phyloP scores from a whole-genome alignment of 2,113 vertebrate species.

The Rana temporaria region DNA sequence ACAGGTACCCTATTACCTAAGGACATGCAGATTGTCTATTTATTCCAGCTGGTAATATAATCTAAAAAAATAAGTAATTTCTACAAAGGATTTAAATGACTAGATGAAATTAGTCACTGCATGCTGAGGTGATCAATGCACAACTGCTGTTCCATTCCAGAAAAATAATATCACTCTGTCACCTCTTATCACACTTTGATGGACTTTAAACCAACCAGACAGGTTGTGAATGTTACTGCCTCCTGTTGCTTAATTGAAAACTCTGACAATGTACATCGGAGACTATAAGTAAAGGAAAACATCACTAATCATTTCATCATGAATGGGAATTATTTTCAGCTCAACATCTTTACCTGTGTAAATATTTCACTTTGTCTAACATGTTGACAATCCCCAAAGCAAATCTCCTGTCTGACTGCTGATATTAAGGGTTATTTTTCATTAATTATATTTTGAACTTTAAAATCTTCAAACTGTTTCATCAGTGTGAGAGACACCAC shows the following conservation, averaged over 20 bases:
- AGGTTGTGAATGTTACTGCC: constrained; percentile 62
- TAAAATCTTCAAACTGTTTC: constrained; percentile 29
- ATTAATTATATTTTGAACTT: constrained; percentile 55
- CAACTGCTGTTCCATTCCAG: constrained; percentile 50
- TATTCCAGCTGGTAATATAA: constrained; percentile 46
- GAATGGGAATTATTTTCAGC: constrained; percentile 67
- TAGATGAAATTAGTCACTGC: constrained; percentile 48
- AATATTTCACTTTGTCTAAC: constrained; percentile 54
- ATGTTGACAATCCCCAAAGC: constrained; percentile 42
- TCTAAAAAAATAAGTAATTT: constrained; percentile 39
- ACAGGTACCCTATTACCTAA: constrained; percentile 51
- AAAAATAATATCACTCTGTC: constrained; percentile 61
- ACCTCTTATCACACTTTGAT: constrained; percentile 64
- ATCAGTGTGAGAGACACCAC: constrained; percentile 58
- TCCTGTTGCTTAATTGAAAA: constrained; percentile 55
- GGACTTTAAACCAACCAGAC: constrained; percentile 62
- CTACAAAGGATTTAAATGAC: constrained; percentile 23
- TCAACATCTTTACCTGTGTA: constrained; percentile 60
- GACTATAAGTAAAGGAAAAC: constrained; percentile 54
- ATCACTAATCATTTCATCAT: constrained; percentile 59
- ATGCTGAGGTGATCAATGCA: constrained; percentile 56
- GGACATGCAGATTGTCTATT: constrained; percentile 44
- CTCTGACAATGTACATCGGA: constrained; percentile 55
- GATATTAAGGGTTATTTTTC: constrained; percentile 10
- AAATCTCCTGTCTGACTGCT: constrained; percentile 48